Evolutionary conservation across 1,140 invertebrate species (phyloP), one percentile per base, ranked within the genome.

Genomic region (Rhyzopertha dominica): DNA sequence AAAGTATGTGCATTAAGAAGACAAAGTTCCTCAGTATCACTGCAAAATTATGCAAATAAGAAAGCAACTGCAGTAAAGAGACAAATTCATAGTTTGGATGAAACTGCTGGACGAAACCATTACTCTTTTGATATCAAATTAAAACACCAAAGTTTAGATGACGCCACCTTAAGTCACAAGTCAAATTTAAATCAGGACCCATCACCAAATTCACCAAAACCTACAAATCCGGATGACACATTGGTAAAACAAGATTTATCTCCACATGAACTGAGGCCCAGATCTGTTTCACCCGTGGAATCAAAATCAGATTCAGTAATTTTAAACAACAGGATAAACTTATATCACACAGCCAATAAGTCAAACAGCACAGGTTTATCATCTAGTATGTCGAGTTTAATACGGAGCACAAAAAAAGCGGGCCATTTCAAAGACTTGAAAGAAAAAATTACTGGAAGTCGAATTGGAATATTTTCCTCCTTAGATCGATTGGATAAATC

Each of bases 1-100:
- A 89, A 88, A 71, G 80, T 92, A 1, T 89, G 87, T 53, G 86
- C 87, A 1, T 78, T 91, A 44, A 71, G 87, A 50, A 71, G 88
- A 32, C 85, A 87, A 65, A 88, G 84, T 61, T 87, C 84, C 5
- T 84, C 84, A 22, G 82, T 85, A n/a, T 84, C 82, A 38, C 71
- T 82, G 41, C 75, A 74, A 36, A 66, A 69, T 54, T 62, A 60
- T 46, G 38, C 54, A n/a, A 70, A 70, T 58, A 71, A 70, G 32
- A 75, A 74, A 64, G 55, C 67, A 7, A 57, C 59, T 4, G 68
- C 67, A 9, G 71, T 66, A 3, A 76, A 78, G 63, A 67, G 78
- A 46, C 71, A 78, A 39, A 82, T 82, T 65, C 78, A 80, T 44
- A 82, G 80, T 56, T 64, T 84, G 37, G 81, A 85, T 55, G 82